Percentiles rank a stretch among this genome's conserved stretches.
These are phyloP conservation scores for Cephus nigrinus DNA, from an alignment of 2,888 invertebrate species.

Conservation along the genomic window DNA sequence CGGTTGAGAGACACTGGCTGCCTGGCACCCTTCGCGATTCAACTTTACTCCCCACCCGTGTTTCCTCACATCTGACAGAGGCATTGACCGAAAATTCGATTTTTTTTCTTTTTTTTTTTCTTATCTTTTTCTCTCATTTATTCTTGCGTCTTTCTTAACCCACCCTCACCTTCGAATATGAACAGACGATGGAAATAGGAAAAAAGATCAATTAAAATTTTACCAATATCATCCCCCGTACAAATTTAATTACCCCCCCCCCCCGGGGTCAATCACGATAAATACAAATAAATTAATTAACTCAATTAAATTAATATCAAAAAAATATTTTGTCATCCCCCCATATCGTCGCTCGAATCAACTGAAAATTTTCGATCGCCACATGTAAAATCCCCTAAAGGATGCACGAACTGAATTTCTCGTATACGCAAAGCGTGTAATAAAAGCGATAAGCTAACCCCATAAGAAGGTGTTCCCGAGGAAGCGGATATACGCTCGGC, in stretches of 20 bases:
- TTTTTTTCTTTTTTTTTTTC: conserved; percentile 17
- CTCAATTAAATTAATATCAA: too few relatives aligned
- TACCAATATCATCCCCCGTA: too few relatives aligned
- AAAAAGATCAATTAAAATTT: background rate
- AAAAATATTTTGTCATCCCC: too few relatives aligned
- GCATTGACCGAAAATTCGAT: conserved; percentile 52
- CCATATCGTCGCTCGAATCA: too few relatives aligned
- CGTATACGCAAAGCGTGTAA: too few relatives aligned
- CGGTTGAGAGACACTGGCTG: conserved; percentile 23
- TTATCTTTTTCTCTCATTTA: too few relatives aligned
- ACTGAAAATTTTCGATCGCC: too few relatives aligned
- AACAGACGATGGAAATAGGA: conserved; percentile 33
- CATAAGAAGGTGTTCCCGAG: conserved; percentile 34
- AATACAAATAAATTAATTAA: too few relatives aligned
- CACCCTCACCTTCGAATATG: conserved; percentile 27
- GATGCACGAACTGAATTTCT: too few relatives aligned
- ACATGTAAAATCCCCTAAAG: too few relatives aligned
- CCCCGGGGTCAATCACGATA: too few relatives aligned
- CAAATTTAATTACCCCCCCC: too few relatives aligned
- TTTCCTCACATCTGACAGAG: conserved; percentile 47
- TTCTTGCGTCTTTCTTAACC: conserved; percentile 4
- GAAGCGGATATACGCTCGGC: conserved; percentile 60
- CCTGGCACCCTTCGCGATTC: conserved; percentile 41
- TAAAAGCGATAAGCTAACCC: conserved; percentile 1
- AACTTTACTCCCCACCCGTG: conserved; percentile 21